Evolutionary conservation across 1,140 invertebrate genomes (phyloP), one percentile per base, ranked within the genome.

Genomic region (Ectropis grisescens): DNA sequence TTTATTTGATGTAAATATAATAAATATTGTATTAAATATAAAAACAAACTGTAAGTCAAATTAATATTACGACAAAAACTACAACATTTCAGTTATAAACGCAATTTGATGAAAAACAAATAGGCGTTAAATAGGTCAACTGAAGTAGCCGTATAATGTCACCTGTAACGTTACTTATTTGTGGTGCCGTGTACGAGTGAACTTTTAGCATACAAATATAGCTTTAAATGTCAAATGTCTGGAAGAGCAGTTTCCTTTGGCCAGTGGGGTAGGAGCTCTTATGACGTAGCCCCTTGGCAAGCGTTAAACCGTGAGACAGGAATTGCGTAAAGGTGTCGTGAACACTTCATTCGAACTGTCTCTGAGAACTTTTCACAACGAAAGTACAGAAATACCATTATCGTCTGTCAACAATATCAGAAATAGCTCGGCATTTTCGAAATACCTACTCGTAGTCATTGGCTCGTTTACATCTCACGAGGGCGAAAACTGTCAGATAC

Each of bases 271-370:
- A 36, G 38, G 41, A 51, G 47, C 45, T 47, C 44, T 31, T 41
- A 41, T 76, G 65, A 74, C 65, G 69, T 78, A 49, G 48, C 33
- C 16, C 44, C 35, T 71, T 71, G 69, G 69, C 65, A 70, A 66
- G 46, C 53, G 51, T 29, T 47, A 36, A 50, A 40, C 50, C 59
- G 56, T 67, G 52, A 62, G 57, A 62, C 58, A 65, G 53, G 55
- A 67, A 68, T 70, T 72, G 66, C 70, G 70, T 69, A 76, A 76
- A 76, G 61, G 58, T 65, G 64, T 68, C 61, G 59, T 64, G 59
- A 62, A 56, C 51, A 66, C 44, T 64, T 66, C 58, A 64, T 60
- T 50, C 50, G 41, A 56, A 54, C 45, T 49, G 48, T 58, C 48
- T 62, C 50, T 45, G 40, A 50, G 43, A 60, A 67, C 44, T 59